These are phyloP conservation scores for Xenopus tropicalis DNA, from an alignment of 2,113 vertebrate species.

Conservation along the genomic window DNA sequence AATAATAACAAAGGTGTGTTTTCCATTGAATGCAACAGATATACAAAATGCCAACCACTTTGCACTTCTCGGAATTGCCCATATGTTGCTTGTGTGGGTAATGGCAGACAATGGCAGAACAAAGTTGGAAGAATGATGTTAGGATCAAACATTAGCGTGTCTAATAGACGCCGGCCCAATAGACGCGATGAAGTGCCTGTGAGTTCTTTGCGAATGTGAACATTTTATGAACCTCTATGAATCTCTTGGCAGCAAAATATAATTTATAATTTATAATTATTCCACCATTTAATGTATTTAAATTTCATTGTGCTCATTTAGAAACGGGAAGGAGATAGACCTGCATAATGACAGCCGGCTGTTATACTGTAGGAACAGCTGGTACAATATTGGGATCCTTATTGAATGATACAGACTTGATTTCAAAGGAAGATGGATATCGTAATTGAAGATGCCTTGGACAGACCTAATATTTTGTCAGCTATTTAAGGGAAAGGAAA, in stretches of 20 bases:
- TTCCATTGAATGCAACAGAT: too few relatives aligned
- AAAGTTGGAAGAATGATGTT: too few relatives aligned
- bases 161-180: neutral
- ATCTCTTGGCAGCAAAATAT: slow-evolving; percentile 33
- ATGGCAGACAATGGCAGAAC: too few relatives aligned
- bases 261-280: slow-evolving; percentile 41
- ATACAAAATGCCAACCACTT: too few relatives aligned
- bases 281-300: slow-evolving; percentile 38
- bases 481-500: too few relatives aligned
- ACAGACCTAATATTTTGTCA: slow-evolving; percentile 22
- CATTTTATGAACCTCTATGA: slow-evolving; percentile 26
- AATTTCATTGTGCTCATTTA: slow-evolving; percentile 33
- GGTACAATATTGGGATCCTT: slow-evolving; percentile 31
- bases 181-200: slow-evolving; percentile 3
- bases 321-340: slow-evolving; percentile 30
- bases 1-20: too few relatives aligned
- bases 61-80: too few relatives aligned
- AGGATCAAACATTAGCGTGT: too few relatives aligned
- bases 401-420: slow-evolving; percentile 27
- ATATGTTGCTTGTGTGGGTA: too few relatives aligned
- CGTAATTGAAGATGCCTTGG: slow-evolving; percentile 17
- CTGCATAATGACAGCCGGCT: slow-evolving; percentile 39
- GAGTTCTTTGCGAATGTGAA: slow-evolving; percentile 30
- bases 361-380: slow-evolving; percentile 31
- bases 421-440: slow-evolving; percentile 23